A percentile compares a stretch with the other conserved stretches of the same genome.
These are phyloP conservation scores for Danio rerio DNA, from an alignment of 2,113 vertebrate species.

Conservation along the genomic window GRCz12tu NC_133190.1:11949001-11949500, in stretches of 20 bases:
- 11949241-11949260: background rate
- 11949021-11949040: conserved; percentile 14
- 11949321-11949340: background rate
- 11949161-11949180: conserved; percentile 15
- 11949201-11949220: background rate
- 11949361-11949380: no score
- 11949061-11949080: conserved; percentile 21
- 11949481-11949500: no score
- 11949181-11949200: background rate
- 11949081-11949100: conserved; percentile 16
- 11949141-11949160: conserved; percentile 1
- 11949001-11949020: conserved; percentile 66
- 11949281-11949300: background rate
- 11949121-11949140: conserved; percentile 15
- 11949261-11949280: no score
- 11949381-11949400: no score
- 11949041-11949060: background rate
- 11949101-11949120: conserved; percentile 33
- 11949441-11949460: no score
- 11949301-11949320: background rate
- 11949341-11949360: no score
- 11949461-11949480: no score
- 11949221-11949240: background rate
- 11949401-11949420: no score
- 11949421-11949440: no score